Base-by-base conservation (phyloP, 2,113 vertebrate species). In the Dromaius novaehollandiae region DNA sequence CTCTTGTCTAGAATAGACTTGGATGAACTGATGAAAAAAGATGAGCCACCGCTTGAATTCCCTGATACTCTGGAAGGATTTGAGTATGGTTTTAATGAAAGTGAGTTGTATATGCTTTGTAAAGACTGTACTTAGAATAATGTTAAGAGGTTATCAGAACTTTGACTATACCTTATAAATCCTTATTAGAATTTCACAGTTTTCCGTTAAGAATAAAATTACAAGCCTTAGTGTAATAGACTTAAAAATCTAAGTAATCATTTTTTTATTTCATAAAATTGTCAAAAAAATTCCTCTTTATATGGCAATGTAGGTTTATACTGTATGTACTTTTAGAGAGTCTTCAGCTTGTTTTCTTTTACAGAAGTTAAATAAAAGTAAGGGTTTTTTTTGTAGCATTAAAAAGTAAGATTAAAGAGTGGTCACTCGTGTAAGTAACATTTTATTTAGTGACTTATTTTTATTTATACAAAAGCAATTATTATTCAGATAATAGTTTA, bases 11-110 rank as follows among this genome's bases (percentile, higher is more conserved):
- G 98, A 98, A 99, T 99, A 98, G 99, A 99, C 96, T 98, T 99
- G 95, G 99, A 99, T 98, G 99, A 99, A 98, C 98, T 99, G 82
- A 99, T 99, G 99, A 99, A 99, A 98, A 99, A 99, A 98, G 99
- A 99, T 97, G 99, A 99, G 82, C 99, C 99, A 85, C 99, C 99
- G 34, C 98, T 99, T 97, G 98, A 98, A 93, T 99, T 99, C 97
- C 99, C 99, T 93, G 99, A 99, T 98, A 99, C 99, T 53, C 97
- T 99, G 97, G 99, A 99, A 98, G 99, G 99, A 95, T 99, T 99
- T 97, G 99, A 99, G 97, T 99, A 99, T 95, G 97, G 98, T 73
- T 99, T 99, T 97, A 99, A 99, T 98, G 99, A 99, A 98, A 97
- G 99, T 99, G 98, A 99, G 99, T 98, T 16, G 3, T 93, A 13